A percentile compares a stretch with the other conserved stretches of the same genome.
Evolutionary conservation across 1,140 invertebrate species (phyloP).

Genomic region (Psix sp.): DNA sequence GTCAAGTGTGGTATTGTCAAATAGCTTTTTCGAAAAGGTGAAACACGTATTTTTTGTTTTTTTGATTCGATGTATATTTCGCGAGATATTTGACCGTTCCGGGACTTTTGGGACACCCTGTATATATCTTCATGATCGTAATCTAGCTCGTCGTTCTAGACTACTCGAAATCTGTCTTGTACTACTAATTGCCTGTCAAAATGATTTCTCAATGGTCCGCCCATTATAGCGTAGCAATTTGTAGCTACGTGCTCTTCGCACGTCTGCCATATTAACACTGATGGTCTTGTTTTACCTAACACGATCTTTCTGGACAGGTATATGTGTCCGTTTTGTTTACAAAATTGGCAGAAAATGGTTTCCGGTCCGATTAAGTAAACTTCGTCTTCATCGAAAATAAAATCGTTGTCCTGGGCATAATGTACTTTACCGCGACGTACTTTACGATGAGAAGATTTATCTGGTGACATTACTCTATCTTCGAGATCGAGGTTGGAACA

Average conservation of each 20-base stretch:
- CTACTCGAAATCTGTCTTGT: no score
- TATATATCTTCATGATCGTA: no score
- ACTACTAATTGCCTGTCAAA: no score
- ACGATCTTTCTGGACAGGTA: neutral
- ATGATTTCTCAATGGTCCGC: no score
- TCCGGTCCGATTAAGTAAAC: neutral
- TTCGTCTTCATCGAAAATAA: neutral
- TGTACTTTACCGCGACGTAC: neutral
- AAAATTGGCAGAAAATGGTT: constrained; percentile 6
- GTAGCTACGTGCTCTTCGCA: neutral
- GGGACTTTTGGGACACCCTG: no score
- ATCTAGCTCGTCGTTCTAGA: no score
- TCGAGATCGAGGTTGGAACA: constrained; percentile 17
- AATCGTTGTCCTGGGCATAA: neutral
- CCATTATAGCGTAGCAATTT: neutral
- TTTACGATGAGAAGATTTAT: constrained; percentile 4
- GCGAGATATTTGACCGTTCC: no score
- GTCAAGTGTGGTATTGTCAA: no score
- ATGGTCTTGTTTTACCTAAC: neutral
- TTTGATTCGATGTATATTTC: no score
- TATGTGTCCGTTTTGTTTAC: constrained; percentile 10
- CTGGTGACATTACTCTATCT: constrained; percentile 3
- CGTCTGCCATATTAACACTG: constrained; percentile 1
- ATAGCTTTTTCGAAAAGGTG: no score
- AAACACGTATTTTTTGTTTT: no score